Conservation (phyloP, 64 coral and sea anemone genomes). For the Anthopleura sola region DNA sequence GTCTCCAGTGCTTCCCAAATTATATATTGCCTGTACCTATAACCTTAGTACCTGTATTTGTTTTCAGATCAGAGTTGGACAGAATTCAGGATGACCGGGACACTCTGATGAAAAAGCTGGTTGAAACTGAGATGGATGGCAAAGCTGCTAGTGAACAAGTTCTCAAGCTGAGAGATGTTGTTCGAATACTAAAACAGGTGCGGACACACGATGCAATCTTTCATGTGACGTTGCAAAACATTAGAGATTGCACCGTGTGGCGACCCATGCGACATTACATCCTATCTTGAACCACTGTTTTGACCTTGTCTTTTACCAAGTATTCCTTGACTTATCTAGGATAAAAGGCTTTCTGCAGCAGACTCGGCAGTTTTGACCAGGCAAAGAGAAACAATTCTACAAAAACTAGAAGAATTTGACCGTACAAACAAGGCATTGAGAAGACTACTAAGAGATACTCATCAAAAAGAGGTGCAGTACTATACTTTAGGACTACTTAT, state of each 20-base stretch:
- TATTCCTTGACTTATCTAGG: slow-evolving; percentile 25
- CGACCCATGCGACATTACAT: no score
- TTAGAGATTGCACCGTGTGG: no score
- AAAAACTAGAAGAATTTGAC: slow-evolving; percentile 80
- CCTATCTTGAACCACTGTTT: no score
- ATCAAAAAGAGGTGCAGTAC: slow-evolving; percentile 44
- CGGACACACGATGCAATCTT: no score
- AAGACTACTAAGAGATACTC: slow-evolving; percentile 56
- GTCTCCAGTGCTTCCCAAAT: no score
- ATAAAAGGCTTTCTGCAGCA: slow-evolving; percentile 72
- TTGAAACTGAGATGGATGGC: slow-evolving; percentile 83
- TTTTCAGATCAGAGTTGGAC: slow-evolving; percentile 37
- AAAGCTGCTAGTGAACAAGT: slow-evolving; percentile 67
- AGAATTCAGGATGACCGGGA: slow-evolving; percentile 49
- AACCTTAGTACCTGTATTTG: no score
- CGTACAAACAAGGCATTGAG: slow-evolving; percentile 72
- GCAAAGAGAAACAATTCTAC: slow-evolving; percentile 62
- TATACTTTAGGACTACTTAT: no score
- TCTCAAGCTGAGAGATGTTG: slow-evolving; percentile 63
- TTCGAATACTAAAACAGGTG: slow-evolving; percentile 65
- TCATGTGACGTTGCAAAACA: no score
- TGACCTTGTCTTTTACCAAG: no score
- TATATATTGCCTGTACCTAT: no score
- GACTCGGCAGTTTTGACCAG: slow-evolving; percentile 57
- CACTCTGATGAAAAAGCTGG: slow-evolving; percentile 66